These are phyloP conservation scores for Drosophila testacea DNA, from an alignment of 2,888 invertebrate species.

Conservation along the genomic window DNA sequence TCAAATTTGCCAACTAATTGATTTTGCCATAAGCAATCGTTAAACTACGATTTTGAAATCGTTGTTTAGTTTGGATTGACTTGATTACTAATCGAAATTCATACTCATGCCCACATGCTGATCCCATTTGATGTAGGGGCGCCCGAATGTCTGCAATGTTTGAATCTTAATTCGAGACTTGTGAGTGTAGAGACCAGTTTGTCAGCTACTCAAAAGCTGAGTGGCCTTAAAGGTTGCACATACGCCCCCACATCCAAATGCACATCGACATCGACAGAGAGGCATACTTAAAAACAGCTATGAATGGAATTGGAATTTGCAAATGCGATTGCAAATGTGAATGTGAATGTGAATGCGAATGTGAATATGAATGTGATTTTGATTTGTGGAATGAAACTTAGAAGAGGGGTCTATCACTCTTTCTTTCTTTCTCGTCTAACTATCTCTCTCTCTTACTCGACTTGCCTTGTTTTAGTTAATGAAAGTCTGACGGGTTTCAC, in stretches of 20 bases:
- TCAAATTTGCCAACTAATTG: too few species aligned
- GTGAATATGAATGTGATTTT: conserved; percentile 11
- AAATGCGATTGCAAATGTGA: conserved; percentile 34
- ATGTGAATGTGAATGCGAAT: conserved; percentile 38
- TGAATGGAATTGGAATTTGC: conserved; percentile 56
- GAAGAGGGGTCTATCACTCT: background rate
- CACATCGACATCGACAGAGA: background rate
- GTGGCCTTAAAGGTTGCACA: conserved; percentile 44
- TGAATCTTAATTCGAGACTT: background rate
- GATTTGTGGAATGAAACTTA: background rate
- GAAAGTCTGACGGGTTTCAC: conserved; percentile 49
- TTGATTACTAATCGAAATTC: background rate
- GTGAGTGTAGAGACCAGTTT: conserved; percentile 12
- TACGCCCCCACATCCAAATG: conserved; percentile 19
- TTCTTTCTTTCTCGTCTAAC: background rate
- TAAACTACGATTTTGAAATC: background rate
- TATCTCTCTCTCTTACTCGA: background rate
- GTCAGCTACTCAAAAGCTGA: conserved; percentile 13
- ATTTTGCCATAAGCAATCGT: too few species aligned
- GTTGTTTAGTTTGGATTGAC: background rate
- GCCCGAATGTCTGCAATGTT: conserved; percentile 55
- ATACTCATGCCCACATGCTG: conserved; percentile 5
- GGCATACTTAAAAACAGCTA: conserved; percentile 21
- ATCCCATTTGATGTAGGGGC: conserved; percentile 34
- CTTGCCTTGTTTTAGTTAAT: conserved; percentile 48